Evolutionary conservation across 2,113 vertebrate species (phyloP), one percentile per base, ranked within the genome.

Genomic region (Microcebus tavaratra): DNA sequence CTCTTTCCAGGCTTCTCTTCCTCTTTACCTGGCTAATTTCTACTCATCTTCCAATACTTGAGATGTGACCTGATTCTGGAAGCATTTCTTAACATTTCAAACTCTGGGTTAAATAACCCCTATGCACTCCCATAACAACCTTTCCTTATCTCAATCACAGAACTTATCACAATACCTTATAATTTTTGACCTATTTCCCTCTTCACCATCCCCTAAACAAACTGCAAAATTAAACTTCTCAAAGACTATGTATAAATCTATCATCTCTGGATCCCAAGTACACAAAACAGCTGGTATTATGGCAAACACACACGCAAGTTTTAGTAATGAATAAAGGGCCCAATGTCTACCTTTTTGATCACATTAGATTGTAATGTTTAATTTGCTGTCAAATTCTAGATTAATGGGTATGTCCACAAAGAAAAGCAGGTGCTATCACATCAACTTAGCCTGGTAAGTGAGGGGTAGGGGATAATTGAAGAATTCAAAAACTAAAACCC

Each of bases 401-500:
- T 86, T 86, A 57, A 70, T 48, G 34, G 23, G 53, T 94, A 79
- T 39, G 48, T 53, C n/a, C 23, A 61, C 45, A n/a, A 92, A 91
- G 27, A 86, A 97, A 39, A 89, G 36, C 36, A 57, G 36, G 27
- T 67, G 53, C 36, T 79, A 76, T 55, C 9, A 88, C 25, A 86
- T 65, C 80, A 75, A 45, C 10, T 65, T 36, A 93, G 81, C 27
- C 75, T 72, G 11, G 25, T 82, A 5, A 96, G 36, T 36, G 36
- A 91, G 15, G 83, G 21, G 76, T 23, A 65, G 31, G 45, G 31
- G 27, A 90, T 65, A 94, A 82, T 0, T 76, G 42, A 86, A 63
- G 5, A 57, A 59, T 83, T 91, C 29, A 85, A 92, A 94, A 94
- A 76, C 29, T 76, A 4, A 87, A 95, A 93, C 67, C 15, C 31